phyloP scores from a whole-genome alignment of 2,113 vertebrate genomes.

The Rhegmatorhina hoffmannsi region DNA sequence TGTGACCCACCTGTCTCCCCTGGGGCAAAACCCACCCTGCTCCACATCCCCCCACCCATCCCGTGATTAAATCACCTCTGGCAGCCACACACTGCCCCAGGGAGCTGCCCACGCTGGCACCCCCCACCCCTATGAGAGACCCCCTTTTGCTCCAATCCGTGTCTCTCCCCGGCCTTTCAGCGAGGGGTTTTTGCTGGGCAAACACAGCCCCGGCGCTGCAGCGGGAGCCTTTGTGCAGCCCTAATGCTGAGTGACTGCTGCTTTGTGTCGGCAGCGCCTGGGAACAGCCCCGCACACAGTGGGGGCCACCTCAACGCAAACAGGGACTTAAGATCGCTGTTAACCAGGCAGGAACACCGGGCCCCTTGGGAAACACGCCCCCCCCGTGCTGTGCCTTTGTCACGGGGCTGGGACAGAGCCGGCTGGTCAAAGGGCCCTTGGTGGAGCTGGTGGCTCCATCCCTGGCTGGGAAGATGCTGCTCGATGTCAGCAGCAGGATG shows the following conservation, averaged over 20 bases:
- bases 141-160: background rate
- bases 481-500: background rate
- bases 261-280: conserved; percentile 47
- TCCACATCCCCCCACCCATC: fast-evolving
- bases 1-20: fast-evolving
- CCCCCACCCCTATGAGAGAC: background rate
- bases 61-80: fast-evolving
- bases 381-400: background rate
- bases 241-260: conserved; percentile 63
- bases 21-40: fast-evolving
- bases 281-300: conserved; percentile 47
- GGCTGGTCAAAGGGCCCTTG: background rate
- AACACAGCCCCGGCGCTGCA: background rate
- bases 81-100: fast-evolving
- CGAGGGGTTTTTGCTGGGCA: background rate
- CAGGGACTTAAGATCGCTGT: conserved; percentile 8
- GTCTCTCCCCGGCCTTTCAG: background rate
- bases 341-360: conserved; percentile 31
- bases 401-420: background rate
- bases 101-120: background rate
- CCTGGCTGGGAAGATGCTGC: background rate
- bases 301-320: conserved; percentile 1
- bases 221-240: background rate
- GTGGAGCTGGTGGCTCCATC: background rate
- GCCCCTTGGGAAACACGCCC: background rate